These are phyloP conservation scores for Tenthredo livida DNA, from an alignment of 2,888 invertebrate species.

Conservation along the genomic window DNA sequence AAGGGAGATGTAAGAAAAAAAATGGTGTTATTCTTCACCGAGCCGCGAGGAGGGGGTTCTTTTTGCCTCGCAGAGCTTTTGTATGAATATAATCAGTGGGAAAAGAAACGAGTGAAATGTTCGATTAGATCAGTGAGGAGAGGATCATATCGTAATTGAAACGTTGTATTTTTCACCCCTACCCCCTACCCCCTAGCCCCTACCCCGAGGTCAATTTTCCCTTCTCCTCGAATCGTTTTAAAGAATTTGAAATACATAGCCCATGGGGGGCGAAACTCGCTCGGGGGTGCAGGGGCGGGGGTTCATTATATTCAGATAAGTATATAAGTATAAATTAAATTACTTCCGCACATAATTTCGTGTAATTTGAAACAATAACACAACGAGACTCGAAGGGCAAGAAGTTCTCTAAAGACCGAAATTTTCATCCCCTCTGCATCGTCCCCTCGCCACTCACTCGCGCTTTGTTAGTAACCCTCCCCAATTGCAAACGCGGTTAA, in stretches of 20 bases:
- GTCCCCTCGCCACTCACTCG: neutral
- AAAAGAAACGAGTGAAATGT: neutral
- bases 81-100: neutral
- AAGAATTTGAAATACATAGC: constrained; percentile 3
- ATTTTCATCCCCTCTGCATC: constrained; percentile 30
- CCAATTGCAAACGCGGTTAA: neutral
- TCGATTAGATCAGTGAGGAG: neutral
- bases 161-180: neutral
- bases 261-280: neutral
- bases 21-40: neutral
- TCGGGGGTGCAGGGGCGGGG: neutral
- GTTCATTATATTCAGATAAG: neutral
- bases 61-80: neutral
- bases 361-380: constrained; percentile 48
- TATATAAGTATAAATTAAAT: constrained; percentile 19
- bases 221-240: neutral
- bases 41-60: neutral
- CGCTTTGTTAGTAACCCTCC: constrained; percentile 7
- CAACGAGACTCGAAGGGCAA: constrained; percentile 20
- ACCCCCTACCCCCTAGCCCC: no score
- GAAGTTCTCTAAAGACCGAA: neutral
- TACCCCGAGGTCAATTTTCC: neutral
- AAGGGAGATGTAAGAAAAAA: neutral
- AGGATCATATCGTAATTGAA: constrained; percentile 3
- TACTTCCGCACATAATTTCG: neutral